Evolutionary conservation across 2,797 vertebrate species (phyloP), one percentile per base, ranked within the genome.

Genomic region (Triplophysa yarkandensis): DNA sequence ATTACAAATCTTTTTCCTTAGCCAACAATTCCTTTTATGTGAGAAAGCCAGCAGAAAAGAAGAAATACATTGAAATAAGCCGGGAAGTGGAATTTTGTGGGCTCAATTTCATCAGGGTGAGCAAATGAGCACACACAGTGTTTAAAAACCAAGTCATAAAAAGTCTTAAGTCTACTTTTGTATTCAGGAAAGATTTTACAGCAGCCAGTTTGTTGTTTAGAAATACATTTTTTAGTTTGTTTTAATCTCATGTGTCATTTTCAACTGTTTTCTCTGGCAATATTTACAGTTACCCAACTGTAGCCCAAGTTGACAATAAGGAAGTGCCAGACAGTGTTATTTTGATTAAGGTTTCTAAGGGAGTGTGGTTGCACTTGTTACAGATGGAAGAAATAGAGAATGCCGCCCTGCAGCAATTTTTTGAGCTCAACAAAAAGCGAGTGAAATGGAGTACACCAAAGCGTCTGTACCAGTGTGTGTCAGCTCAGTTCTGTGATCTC

Each of bases 381-480:
- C 72, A 98, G 97, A 50, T 94, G 48, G 93, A 95, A 21, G 83
- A 78, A 81, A 88, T 98, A 76, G 16, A 88, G 16, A 97, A 96
- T 79, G 0, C 1, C 0, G 1, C 81, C 1, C 85, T 98, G 78
- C 14, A 61, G 77, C 5, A 8, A 52, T 74, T 89, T 36, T 96
- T 94, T 81, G 68, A 90, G 1, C 34, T 74, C 6, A 93, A 92
- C 84, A 88, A 83, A 81, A 80, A 58, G 0, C 86, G 85, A 13
- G 36, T 88, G 0, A 69, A 86, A 76, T n/a, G n/a, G n/a, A 17
- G 0, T 32, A 9, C 0, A 54, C 70, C 50, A 0, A 1, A 60
- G 25, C 57, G 0, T 4, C 69, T 97, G 79, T 93, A 93, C 64
- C 95, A 96, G 69, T 16, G 69, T 8, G 88, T 98, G 48, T 92